These are phyloP conservation scores for Conops quadrifasciatus DNA, from an alignment of 2,888 invertebrate species.

Conservation along the genomic window DNA sequence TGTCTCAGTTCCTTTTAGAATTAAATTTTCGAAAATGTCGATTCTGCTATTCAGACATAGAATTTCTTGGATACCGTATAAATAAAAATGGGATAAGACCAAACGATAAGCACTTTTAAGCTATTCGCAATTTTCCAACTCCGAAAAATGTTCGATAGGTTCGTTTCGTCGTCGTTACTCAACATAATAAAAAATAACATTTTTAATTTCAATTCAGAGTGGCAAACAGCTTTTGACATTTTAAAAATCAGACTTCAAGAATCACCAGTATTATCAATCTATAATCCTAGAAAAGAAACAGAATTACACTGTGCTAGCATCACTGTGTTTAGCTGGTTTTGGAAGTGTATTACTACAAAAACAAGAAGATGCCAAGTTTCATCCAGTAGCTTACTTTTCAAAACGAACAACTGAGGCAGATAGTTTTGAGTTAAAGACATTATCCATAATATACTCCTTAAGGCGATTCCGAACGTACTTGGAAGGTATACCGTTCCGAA, in stretches of 20 bases:
- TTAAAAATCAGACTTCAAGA: slow-evolving; percentile 27
- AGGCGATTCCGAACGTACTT: slow-evolving; percentile 41
- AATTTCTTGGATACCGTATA: slow-evolving; percentile 37
- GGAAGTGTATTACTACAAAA: slow-evolving; percentile 52
- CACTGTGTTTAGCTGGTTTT: slow-evolving; percentile 47
- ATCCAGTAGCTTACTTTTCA: slow-evolving; percentile 56
- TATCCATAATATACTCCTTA: background rate
- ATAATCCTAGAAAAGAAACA: slow-evolving; percentile 49
- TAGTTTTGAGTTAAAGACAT: slow-evolving; percentile 51
- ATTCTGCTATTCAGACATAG: slow-evolving; percentile 31
- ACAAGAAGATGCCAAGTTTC: slow-evolving; percentile 46
- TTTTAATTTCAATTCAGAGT: slow-evolving; percentile 32
- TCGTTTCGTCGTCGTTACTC: slow-evolving; percentile 38
- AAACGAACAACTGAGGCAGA: slow-evolving; percentile 47
- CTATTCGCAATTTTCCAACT: slow-evolving; percentile 26
- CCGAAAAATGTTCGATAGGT: slow-evolving; percentile 17
- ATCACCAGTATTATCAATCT: slow-evolving; percentile 35
- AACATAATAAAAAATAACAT: slow-evolving; percentile 27
- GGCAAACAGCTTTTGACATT: slow-evolving; percentile 37
- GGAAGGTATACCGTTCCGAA: slow-evolving; percentile 44
- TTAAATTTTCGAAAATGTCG: slow-evolving; percentile 37
- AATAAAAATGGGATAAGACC: slow-evolving; percentile 33
- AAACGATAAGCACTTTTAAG: slow-evolving; percentile 32
- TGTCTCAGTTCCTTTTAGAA: slow-evolving; percentile 35
- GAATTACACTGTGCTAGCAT: slow-evolving; percentile 56